These are phyloP conservation scores for Cosmorhoe ocellata DNA, from an alignment of 2,888 invertebrate genomes.

Conservation along the genomic window DNA sequence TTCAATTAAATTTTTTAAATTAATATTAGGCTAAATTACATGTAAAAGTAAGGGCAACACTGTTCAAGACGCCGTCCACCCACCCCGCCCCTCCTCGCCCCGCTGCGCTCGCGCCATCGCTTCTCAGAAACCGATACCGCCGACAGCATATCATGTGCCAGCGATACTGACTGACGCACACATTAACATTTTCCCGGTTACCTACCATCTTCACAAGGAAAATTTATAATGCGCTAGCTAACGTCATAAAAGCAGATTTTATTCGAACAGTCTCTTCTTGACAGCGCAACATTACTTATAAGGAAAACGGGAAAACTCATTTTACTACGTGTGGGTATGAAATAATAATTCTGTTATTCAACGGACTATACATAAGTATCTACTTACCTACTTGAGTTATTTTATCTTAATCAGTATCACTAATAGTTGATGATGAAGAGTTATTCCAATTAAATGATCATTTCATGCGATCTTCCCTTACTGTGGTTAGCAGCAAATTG, in stretches of 20 bases:
- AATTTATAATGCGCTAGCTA: constrained; percentile 11
- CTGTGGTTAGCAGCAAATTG: too few relatives aligned
- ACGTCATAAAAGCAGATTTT: constrained; percentile 9
- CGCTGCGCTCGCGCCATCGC: constrained; percentile 58
- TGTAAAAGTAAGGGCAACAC: not conserved
- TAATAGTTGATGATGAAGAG: too few relatives aligned
- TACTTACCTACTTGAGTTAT: too few relatives aligned
- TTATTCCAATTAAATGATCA: too few relatives aligned
- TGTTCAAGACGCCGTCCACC: constrained; percentile 22
- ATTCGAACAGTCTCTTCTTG: not conserved
- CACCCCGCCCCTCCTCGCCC: constrained; percentile 41
- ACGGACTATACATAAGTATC: too few relatives aligned
- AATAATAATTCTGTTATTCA: too few relatives aligned
- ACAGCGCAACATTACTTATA: too few relatives aligned
- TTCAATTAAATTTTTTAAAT: not conserved
- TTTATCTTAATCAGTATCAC: too few relatives aligned
- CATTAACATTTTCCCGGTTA: constrained; percentile 46
- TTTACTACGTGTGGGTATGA: too few relatives aligned
- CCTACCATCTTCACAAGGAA: constrained; percentile 39
- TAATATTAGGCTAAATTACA: too few relatives aligned
- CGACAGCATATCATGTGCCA: constrained; percentile 44
- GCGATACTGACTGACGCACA: constrained; percentile 47
- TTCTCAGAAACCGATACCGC: constrained; percentile 73
- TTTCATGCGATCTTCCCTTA: too few relatives aligned
- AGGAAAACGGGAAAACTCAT: too few relatives aligned